A percentile compares a stretch with the other conserved stretches of the same genome.
These are phyloP conservation scores for Pseudomugil tenellus DNA, from an alignment of 2,797 vertebrate genomes.

Conservation along the genomic window DNA sequence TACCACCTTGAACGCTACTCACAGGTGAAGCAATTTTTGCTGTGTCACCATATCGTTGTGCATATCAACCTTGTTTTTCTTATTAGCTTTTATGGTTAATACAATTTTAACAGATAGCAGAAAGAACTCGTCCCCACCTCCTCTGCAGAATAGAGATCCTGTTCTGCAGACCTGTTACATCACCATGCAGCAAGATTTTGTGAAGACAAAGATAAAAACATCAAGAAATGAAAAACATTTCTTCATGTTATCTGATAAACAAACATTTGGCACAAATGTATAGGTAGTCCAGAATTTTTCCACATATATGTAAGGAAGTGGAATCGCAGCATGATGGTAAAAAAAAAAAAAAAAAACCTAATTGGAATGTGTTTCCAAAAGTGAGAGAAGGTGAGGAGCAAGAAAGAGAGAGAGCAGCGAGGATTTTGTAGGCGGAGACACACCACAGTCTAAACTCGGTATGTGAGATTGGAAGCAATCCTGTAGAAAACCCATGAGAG, in stretches of 20 bases:
- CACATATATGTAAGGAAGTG: constrained; percentile 16
- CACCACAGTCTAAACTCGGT: constrained; percentile 43
- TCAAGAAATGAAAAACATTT: constrained; percentile 35
- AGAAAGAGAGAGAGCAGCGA: constrained; percentile 13
- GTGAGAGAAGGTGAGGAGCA: not conserved
- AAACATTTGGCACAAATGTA: constrained; percentile 27
- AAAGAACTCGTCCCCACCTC: constrained; percentile 8
- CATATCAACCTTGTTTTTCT: constrained; percentile 32
- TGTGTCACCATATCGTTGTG: constrained; percentile 36
- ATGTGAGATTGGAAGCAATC: constrained; percentile 35
- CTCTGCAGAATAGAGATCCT: constrained; percentile 16
- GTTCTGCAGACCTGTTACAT: constrained; percentile 72
- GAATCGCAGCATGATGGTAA: constrained; percentile 14
- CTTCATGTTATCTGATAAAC: constrained; percentile 11
- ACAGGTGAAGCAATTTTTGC: not conserved
- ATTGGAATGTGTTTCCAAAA: constrained; percentile 15
- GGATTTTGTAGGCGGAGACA: constrained; percentile 22
- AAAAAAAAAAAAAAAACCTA: constrained; percentile 15
- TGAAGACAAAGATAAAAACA: constrained; percentile 28
- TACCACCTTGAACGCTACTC: not conserved
- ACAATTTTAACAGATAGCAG: constrained; percentile 55
- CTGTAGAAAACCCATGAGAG: constrained; percentile 53
- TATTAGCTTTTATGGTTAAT: constrained; percentile 31
- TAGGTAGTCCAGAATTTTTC: constrained; percentile 20
- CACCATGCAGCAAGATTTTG: constrained; percentile 57